Percentiles rank a stretch among this genome's conserved stretches.
Evolutionary conservation across 64 coral and sea anemone genomes (phyloP).

Genomic region (Montipora capricornis): DNA sequence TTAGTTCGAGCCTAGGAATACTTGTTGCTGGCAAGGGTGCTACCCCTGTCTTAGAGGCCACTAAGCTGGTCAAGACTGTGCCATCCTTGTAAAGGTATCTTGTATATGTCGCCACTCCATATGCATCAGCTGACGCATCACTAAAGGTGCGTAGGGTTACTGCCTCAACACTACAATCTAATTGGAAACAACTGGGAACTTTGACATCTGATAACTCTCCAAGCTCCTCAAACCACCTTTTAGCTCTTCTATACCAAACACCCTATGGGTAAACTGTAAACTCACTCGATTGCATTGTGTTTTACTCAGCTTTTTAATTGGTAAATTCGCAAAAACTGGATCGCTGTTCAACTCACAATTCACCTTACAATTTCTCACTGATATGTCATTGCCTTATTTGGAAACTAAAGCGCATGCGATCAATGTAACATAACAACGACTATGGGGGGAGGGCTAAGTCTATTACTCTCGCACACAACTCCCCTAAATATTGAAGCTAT

Average conservation of each 20-base stretch:
- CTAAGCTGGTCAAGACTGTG: slow-evolving; percentile 10
- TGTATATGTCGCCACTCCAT: slow-evolving; percentile 56
- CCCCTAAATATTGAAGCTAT: too few relatives aligned
- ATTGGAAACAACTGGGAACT: slow-evolving; percentile 51
- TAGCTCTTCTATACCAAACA: neutral
- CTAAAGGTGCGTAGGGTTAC: slow-evolving; percentile 56
- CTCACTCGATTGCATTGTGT: too few relatives aligned
- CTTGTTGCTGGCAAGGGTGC: slow-evolving; percentile 31
- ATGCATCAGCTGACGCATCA: slow-evolving; percentile 33
- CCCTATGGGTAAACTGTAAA: too few relatives aligned
- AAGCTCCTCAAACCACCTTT: slow-evolving; percentile 61
- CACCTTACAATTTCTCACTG: too few relatives aligned
- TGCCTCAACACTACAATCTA: neutral
- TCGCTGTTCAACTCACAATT: too few relatives aligned
- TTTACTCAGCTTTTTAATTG: too few relatives aligned
- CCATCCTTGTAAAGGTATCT: slow-evolving; percentile 49
- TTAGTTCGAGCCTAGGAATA: slow-evolving; percentile 68
- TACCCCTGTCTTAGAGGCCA: slow-evolving; percentile 60
- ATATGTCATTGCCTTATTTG: too few relatives aligned
- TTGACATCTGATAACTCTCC: slow-evolving; percentile 38
- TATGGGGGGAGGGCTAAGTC: too few relatives aligned
- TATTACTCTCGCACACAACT: too few relatives aligned
- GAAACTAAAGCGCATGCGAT: too few relatives aligned
- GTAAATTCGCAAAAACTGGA: too few relatives aligned
- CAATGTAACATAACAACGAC: too few relatives aligned